Evolutionary conservation across 1,140 invertebrate genomes (phyloP), one percentile per base, ranked within the genome.

Genomic region (Manduca sexta): DNA sequence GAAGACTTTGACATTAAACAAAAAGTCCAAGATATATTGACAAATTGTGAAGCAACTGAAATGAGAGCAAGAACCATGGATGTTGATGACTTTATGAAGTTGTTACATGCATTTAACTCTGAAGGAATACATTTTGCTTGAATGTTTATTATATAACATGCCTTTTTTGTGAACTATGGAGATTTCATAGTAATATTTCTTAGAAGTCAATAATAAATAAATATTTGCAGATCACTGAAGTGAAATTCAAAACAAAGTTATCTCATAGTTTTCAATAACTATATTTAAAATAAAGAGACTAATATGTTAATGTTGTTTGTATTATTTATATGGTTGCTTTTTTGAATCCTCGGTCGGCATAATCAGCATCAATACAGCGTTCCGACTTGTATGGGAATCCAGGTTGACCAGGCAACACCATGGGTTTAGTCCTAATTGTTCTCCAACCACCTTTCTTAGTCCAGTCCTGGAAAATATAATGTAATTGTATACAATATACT

Each of bases 11-110:
- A 94, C 71, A 94, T 98, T 29, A 98, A 98, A 86, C 74, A 88
- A 39, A 94, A 94, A 82, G 87, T 98, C 2, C 91, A 93, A 67
- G 75, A 92, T 12, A 91, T 98, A 52, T 86, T 99, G 31, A 76
- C 83, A 52, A 86, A 87, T 37, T 78, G 84, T 37, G 81, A 91
- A 49, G 93, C 92, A 69, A 90, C 91, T 56, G 89, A 94, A 44
- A 94, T 93, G 84, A 88, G 98, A 74, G 95, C 98, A 1, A 89
- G 98, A 73, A 93, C 91, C 2, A 97, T 99, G 97, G 96, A 98
- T 68, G 93, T 97, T 57, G 97, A 99, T 87, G 97, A 99, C 74
- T 99, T 99, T 86, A 92, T 99, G 69, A 88, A 89, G 45, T 85
- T 97, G 43, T 86, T 98, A 61, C 91, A 95, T 84, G 92, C 90